Percentiles rank a stretch among this genome's conserved stretches.
Conservation (phyloP, 1,140 invertebrate species). For the Vanessa atalanta region DNA sequence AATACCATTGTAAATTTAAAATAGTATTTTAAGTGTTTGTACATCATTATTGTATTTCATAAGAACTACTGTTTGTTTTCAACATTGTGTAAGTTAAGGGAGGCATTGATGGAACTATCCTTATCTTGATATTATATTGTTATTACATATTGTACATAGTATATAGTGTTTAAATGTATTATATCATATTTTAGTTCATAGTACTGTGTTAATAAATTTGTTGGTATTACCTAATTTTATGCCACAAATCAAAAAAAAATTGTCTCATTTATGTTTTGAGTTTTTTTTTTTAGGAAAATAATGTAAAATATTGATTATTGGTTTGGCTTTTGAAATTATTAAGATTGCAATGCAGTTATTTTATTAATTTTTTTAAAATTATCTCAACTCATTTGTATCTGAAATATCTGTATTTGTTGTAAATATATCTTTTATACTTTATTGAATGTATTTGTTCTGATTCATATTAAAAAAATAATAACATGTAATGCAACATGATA, state of each 20-base stretch:
- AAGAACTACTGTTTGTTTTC: background rate
- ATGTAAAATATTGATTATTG: too few species aligned
- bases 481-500: too few species aligned
- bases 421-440: background rate
- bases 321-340: background rate
- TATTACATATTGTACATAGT: constrained; percentile 1
- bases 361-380: background rate
- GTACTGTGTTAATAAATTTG: background rate
- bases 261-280: too few species aligned
- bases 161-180: constrained; percentile 10
- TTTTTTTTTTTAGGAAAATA: too few species aligned
- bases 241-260: background rate
- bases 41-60: background rate
- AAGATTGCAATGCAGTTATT: background rate
- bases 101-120: background rate
- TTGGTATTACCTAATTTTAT: background rate
- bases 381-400: too few species aligned
- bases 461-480: background rate
- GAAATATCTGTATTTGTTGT: background rate
- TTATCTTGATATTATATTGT: constrained; percentile 8
- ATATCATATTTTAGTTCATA: constrained; percentile 7
- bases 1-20: background rate
- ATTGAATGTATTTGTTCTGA: background rate
- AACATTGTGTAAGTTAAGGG: background rate
- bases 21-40: too few species aligned